phyloP scores from a whole-genome alignment of 2,797 vertebrate genomes.

The Mormyrops boulengeri region DNA sequence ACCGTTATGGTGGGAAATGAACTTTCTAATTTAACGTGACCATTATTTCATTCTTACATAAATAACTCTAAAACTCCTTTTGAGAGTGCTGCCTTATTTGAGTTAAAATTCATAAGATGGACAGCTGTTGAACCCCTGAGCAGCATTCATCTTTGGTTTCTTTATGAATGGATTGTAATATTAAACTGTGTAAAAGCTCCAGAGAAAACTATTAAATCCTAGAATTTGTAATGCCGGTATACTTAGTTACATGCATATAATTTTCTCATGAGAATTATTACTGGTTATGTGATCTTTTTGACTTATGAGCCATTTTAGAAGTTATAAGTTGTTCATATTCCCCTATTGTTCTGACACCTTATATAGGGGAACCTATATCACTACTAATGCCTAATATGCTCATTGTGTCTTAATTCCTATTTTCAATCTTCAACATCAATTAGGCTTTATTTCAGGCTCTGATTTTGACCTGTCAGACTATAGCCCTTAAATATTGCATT shows the following conservation, averaged over 20 bases:
- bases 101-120: not conserved
- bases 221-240: not conserved
- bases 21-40: not conserved
- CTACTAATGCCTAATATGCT: not conserved
- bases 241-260: not conserved
- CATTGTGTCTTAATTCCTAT: not conserved
- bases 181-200: not conserved
- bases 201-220: not conserved
- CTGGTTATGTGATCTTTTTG: conserved; percentile 8
- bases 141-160: not conserved
- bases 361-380: not conserved
- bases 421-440: not conserved
- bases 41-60: not conserved
- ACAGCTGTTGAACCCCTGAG: not conserved
- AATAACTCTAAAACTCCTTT: not conserved
- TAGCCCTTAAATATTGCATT: not conserved
- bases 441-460: not conserved
- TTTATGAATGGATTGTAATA: not conserved
- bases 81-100: not conserved
- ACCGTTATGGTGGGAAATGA: not conserved
- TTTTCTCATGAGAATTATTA: not conserved
- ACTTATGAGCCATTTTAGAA: not conserved
- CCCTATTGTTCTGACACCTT: not conserved
- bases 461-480: conserved; percentile 1
- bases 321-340: conserved; percentile 10